Percentiles rank a stretch among this genome's conserved stretches.
These are phyloP conservation scores for Spinibarbus caldwelli DNA, from an alignment of 2,797 vertebrate genomes.

Conservation along the genomic window DNA sequence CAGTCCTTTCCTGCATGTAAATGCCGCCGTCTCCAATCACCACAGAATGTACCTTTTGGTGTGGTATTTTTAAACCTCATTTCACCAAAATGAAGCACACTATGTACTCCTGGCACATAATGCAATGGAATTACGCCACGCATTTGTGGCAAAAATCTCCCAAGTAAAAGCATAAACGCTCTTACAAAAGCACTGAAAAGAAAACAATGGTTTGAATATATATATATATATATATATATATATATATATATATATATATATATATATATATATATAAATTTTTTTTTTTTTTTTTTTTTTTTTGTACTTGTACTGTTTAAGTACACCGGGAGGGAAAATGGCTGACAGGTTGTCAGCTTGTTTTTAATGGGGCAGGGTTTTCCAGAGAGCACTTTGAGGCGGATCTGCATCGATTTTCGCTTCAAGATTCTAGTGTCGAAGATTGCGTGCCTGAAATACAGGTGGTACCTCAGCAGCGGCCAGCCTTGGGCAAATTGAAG, in stretches of 20 bases:
- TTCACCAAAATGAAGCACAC: background rate
- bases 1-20: background rate
- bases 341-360: constrained; percentile 38
- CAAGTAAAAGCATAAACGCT: constrained; percentile 10
- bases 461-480: constrained; percentile 56
- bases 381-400: constrained; percentile 56
- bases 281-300: background rate
- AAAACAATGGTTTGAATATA: constrained; percentile 1
- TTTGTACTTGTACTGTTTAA: constrained; percentile 39
- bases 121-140: background rate
- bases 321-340: constrained; percentile 27
- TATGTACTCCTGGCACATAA: background rate
- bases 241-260: no score
- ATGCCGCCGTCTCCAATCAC: background rate
- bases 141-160: background rate
- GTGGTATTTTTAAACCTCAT: background rate
- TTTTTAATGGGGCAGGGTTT: constrained; percentile 45
- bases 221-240: no score
- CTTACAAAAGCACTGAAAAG: constrained; percentile 4
- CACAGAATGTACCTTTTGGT: background rate
- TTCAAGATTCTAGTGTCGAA: constrained; percentile 27
- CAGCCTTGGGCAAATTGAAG: constrained; percentile 61
- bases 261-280: no score
- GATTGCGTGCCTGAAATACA: constrained; percentile 66
- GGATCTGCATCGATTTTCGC: constrained; percentile 44